Conservation (phyloP, 2,113 vertebrate species). For the Thermophis baileyi region DNA sequence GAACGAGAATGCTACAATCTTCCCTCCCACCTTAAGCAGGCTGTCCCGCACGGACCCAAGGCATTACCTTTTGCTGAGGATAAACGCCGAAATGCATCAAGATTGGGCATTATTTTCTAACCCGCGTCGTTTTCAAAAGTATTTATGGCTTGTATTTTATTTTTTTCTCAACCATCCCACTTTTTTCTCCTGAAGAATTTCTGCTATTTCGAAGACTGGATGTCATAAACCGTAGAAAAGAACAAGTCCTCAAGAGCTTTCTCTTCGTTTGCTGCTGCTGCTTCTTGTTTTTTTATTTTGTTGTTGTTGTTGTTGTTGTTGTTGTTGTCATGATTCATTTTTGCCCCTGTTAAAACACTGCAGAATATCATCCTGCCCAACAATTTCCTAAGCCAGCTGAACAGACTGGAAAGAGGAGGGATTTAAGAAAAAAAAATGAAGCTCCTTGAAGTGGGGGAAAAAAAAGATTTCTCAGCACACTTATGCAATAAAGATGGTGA, state of each 20-base stretch:
- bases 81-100: conserved; percentile 57
- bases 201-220: conserved; percentile 62
- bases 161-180: conserved; percentile 64
- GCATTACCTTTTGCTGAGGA: conserved; percentile 66
- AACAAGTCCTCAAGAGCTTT: conserved; percentile 64
- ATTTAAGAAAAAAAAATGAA: conserved; percentile 47
- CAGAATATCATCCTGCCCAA: conserved; percentile 54
- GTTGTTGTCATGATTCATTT: conserved; percentile 40
- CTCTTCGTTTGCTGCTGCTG: neutral
- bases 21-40: conserved; percentile 60
- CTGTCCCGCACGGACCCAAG: conserved; percentile 61
- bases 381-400: conserved; percentile 61
- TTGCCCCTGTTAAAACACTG: conserved; percentile 51
- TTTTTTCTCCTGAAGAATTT: conserved; percentile 64
- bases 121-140: conserved; percentile 65
- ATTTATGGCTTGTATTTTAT: conserved; percentile 73
- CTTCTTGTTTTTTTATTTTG: conserved; percentile 39
- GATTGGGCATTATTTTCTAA: conserved; percentile 71
- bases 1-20: conserved; percentile 74
- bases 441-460: conserved; percentile 44
- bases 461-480: conserved; percentile 59
- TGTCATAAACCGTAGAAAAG: conserved; percentile 55
- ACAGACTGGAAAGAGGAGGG: conserved; percentile 51
- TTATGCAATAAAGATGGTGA: conserved; percentile 65
- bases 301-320: conserved; percentile 14